These are phyloP conservation scores for Cervus canadensis DNA, from an alignment of 2,113 vertebrate genomes.

Conservation along the genomic window DNA sequence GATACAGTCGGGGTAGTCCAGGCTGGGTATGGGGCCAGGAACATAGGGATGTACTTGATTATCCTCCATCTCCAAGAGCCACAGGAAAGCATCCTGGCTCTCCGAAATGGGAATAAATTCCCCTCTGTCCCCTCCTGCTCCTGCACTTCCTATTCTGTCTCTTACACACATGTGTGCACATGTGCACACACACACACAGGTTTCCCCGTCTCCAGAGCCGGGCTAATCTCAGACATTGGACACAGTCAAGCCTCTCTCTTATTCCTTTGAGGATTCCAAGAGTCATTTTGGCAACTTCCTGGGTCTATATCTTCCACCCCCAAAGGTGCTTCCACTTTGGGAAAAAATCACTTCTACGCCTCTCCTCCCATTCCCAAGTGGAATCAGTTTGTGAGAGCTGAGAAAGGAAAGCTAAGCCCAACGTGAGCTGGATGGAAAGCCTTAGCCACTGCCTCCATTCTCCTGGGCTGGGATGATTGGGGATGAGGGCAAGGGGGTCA, in stretches of 20 bases:
- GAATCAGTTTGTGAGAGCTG: background rate
- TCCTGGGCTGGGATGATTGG: background rate
- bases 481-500: background rate
- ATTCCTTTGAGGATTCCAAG: conserved; percentile 16
- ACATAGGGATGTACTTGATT: background rate
- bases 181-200: background rate
- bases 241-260: conserved; percentile 15
- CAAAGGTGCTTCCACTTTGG: conserved; percentile 1
- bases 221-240: conserved; percentile 11
- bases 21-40: background rate
- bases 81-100: background rate
- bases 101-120: background rate
- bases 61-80: background rate
- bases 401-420: conserved; percentile 34
- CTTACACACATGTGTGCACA: background rate
- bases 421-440: background rate
- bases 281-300: conserved; percentile 34
- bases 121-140: background rate
- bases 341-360: background rate
- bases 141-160: background rate
- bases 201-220: background rate
- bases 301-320: conserved; percentile 14
- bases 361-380: background rate
- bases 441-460: background rate
- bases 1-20: background rate